Evolutionary conservation across 2,113 vertebrate genomes (phyloP), one percentile per base, ranked within the genome.

Genomic region (Gymnorhina tibicen): DNA sequence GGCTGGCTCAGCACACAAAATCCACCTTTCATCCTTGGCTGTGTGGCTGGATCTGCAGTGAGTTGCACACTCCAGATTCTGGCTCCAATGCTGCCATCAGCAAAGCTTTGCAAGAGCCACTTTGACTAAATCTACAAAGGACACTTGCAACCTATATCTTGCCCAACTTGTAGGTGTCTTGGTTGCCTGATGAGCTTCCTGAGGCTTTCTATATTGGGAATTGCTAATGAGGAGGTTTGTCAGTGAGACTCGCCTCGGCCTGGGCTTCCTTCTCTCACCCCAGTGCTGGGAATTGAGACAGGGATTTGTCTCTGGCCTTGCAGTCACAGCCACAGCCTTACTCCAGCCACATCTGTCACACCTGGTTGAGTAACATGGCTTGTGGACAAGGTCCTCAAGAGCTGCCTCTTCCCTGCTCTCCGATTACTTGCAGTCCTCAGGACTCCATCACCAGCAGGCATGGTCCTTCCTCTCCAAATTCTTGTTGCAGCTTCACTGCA

Each of bases 381-480:
- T 66, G 41, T 47, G 80, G 46, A 42, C n/a, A 62, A 37, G 37
- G 27, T 22, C 50, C 41, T 78, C 0, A 0, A 32, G 42, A 72
- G 42, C 47, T 59, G n/a, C 58, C 42, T 37, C 28, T 16, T 42
- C 55, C 39, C 69, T 37, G 7, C 44, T 81, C 50, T 21, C 12
- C 0, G 0, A 30, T 27, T 20, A 33, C 46, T 49, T 89, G 58
- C 47, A 91, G 46, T 28, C 42, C 37, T 4, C 3, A 35, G n/a
- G 42, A 89, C 23, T 47, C 56, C 52, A 16, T 39, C 75, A 69
- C 10, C 33, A 69, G 55, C 0, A 2, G 33, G 18, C 7, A 2
- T 17, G 0, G 0, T 19, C 28, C 21, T 74, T 52, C 33, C 26
- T 6, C 15, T 49, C 58, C 1, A 1, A n/a, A 37, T 17, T 35